A percentile compares a stretch with the other conserved stretches of the same genome.
Conservation (phyloP, 2,797 vertebrate genomes). For the Podargus strigoides region DNA sequence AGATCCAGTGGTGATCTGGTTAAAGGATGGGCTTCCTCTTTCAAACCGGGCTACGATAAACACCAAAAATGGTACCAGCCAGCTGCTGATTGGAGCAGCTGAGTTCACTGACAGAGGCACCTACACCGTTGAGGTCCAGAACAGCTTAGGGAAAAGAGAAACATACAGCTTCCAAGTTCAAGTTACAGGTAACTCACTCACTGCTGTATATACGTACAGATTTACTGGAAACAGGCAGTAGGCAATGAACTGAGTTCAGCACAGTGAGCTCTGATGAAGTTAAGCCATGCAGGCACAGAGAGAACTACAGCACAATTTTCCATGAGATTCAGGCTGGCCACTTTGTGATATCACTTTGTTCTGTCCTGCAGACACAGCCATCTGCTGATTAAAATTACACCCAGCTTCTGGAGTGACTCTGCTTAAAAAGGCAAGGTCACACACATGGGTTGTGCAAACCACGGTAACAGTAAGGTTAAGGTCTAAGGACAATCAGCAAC, state of each 20-base stretch:
- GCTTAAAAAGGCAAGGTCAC: neutral
- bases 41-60: slow-evolving; percentile 68
- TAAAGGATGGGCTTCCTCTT: slow-evolving; percentile 82
- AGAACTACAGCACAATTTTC: neutral
- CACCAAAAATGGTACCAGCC: slow-evolving; percentile 73
- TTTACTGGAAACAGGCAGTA: neutral
- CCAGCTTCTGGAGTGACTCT: neutral
- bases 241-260: neutral
- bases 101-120: slow-evolving; percentile 77
- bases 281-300: neutral
- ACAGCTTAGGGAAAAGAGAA: slow-evolving; percentile 71
- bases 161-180: slow-evolving; percentile 77
- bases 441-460: neutral
- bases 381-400: neutral
- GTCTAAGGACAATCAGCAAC: neutral
- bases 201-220: no score
- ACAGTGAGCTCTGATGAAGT: neutral
- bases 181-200: slow-evolving; percentile 80
- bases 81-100: slow-evolving; percentile 80
- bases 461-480: neutral
- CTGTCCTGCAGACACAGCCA: neutral
- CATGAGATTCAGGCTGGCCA: neutral
- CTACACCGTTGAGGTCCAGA: slow-evolving; percentile 79
- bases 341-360: neutral
- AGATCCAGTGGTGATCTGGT: slow-evolving; percentile 77